Base-by-base conservation (phyloP, 2,797 vertebrate species). In the Delichon dasypus region DNA sequence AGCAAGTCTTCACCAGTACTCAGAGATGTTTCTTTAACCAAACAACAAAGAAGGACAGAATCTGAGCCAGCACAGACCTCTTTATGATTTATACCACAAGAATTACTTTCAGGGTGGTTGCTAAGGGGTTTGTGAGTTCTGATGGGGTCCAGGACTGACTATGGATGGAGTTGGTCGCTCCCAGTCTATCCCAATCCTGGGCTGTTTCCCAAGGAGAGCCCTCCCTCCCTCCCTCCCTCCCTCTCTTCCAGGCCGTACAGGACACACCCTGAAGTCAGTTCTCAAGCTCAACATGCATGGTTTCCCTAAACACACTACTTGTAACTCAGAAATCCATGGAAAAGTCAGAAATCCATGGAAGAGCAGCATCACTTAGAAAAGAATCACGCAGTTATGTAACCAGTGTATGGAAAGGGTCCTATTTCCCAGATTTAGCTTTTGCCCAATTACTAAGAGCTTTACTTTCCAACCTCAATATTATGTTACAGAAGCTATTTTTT, bases 231-330 rank as follows among this genome's bases (percentile, higher is more conserved):
- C 51, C 42, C 22, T 36, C 30, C 29, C 26, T 34, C 30, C 29
- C 26, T 23, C 40, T 11, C 38, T 23, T 25, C 54, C 36, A n/a
- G 30, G 19, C 17, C 25, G 4, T 1, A 60, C 50, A 27, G 23
- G 45, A 45, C 9, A 16, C 21, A 13, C 8, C 8, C 29, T 10
- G 13, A 44, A 72, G 34, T 15, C 50, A 30, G 0, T 1, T 60
- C n/a, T 67, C 67, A 21, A 10, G 16, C 19, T 27, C 42, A 47
- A 5, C 1, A 38, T 7, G 4, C 6, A 2, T 1, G 0, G 16
- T 3, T 44, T 40, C 40, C 75, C 62, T 38, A 2, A 42, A 36
- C 10, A 44, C 42, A 32, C 4, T 0, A 3, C 4, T 0, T 0
- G 7, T 7, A 71, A 54, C 34, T 54, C 65, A 62, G 42, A 62